Evolutionary conservation across 2,888 invertebrate species (phyloP).

Genomic region (Tineola bisselliella): DNA sequence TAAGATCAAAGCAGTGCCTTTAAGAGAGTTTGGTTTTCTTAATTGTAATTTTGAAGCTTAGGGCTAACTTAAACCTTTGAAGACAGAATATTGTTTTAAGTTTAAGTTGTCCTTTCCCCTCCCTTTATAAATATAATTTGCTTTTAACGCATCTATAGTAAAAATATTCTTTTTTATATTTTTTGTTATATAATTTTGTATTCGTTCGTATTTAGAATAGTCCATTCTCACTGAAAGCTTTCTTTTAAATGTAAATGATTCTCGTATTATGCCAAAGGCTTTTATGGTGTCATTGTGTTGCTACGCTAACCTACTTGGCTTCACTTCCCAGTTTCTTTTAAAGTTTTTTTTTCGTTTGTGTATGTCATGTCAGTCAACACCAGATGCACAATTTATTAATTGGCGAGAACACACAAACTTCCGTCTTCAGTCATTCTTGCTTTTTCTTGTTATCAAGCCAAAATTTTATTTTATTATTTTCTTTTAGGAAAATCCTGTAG

Average conservation of each 20-base stretch:
- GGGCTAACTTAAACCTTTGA: slow-evolving; percentile 8
- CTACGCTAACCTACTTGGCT: slow-evolving; percentile 12
- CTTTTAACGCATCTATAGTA: neutral
- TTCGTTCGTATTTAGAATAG: neutral
- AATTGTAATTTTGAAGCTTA: slow-evolving; percentile 11
- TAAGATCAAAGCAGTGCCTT: slow-evolving; percentile 11
- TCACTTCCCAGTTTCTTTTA: slow-evolving; percentile 1
- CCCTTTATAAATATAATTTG: neutral
- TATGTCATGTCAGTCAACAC: neutral
- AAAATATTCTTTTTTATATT: neutral
- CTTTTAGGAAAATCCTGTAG: too few relatives aligned
- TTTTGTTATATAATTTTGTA: slow-evolving; percentile 1
- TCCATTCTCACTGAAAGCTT: neutral
- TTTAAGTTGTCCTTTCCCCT: neutral
- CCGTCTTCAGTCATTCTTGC: neutral
- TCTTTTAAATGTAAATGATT: slow-evolving; percentile 11
- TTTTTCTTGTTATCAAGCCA: too few relatives aligned
- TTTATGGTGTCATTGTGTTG: slow-evolving; percentile 9
- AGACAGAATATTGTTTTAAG: slow-evolving; percentile 5
- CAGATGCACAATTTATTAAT: slow-evolving; percentile 1
- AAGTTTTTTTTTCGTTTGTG: neutral
- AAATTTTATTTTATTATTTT: too few relatives aligned
- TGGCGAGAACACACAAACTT: neutral
- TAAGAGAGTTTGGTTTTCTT: neutral
- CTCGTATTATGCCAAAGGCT: slow-evolving; percentile 13